Base-by-base conservation (phyloP, 2,113 vertebrate species). In the Indri indri region DNA sequence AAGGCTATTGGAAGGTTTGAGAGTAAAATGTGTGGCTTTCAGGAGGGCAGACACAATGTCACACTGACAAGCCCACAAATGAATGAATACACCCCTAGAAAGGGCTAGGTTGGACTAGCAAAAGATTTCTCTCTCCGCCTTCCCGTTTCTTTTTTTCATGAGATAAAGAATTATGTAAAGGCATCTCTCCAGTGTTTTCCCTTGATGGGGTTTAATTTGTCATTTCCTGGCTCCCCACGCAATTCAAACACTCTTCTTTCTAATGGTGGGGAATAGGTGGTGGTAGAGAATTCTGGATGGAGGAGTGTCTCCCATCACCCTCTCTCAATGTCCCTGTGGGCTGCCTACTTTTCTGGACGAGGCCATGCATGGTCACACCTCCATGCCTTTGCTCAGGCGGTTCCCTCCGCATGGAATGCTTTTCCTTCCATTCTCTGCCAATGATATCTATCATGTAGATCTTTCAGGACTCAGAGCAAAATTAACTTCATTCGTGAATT, bases 11-110 rank as follows among this genome's bases (percentile, higher is more conserved):
- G 81, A 97, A 65, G 87, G 93, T 87, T 96, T 27, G 45, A 96
- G 96, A 98, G 74, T 83, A 97, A 98, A 97, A 98, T 98, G 97
- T 94, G 97, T 94, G 96, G 96, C 98, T 95, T 97, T 82, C 87
- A 76, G 97, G 93, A 96, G 97, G 92, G 92, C 97, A 94, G 96
- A 88, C 54, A 98, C 98, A 98, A 98, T 96, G 90, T 96, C 96
- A 94, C 88, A 95, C 96, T 98, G 98, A 98, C 98, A 98, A 95
- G 83, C 59, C 90, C 84, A 37, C 57, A 93, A 95, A 96, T 93
- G 98, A 97, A 98, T 96, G 98, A 40, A 42, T 85, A 73, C 2
- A 1, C 16, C 80, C 25, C 8, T 81, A 80, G 88, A 96, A 89
- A 97, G 93, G 80, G 84, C 91, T 94, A 45, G 92, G 80, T 10